A percentile compares a stretch with the other conserved stretches of the same genome.
phyloP scores from a whole-genome alignment of 2,888 invertebrate genomes.

The Acanthosepion lycidas region DNA sequence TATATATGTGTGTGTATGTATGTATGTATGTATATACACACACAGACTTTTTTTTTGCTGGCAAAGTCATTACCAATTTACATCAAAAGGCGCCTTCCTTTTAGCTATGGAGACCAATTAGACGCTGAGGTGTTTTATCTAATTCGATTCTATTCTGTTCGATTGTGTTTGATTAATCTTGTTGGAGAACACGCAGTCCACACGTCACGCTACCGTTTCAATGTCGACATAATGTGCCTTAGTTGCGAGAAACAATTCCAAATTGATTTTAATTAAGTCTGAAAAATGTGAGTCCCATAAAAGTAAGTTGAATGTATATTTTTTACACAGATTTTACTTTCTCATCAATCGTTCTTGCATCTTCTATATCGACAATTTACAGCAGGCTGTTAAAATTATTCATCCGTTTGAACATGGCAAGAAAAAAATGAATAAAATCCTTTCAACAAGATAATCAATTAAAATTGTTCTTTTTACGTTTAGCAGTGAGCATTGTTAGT shows the following conservation, averaged over 20 bases:
- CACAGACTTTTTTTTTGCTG: background rate
- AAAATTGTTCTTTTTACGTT: no score
- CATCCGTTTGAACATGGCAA: no score
- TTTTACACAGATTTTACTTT: background rate
- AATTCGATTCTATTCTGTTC: background rate
- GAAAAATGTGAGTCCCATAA: background rate
- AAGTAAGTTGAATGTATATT: background rate
- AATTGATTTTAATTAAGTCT: constrained; percentile 22
- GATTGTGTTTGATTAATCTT: constrained; percentile 5
- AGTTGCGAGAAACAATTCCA: background rate
- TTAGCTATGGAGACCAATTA: background rate
- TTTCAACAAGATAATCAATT: no score
- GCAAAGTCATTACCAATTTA: background rate
- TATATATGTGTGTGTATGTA: no score
- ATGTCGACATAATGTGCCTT: background rate
- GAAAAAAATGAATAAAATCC: no score
- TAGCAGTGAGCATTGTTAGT: no score
- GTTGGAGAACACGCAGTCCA: background rate
- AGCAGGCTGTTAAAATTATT: no score
- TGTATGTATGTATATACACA: no score
- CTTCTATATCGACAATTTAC: no score
- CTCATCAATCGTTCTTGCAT: no score
- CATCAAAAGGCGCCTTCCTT: constrained; percentile 33
- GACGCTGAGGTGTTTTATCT: background rate
- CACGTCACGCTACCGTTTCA: background rate